Evolutionary conservation across 1,140 invertebrate species (phyloP).

Genomic region (Pseudobourletiella spinata): DNA sequence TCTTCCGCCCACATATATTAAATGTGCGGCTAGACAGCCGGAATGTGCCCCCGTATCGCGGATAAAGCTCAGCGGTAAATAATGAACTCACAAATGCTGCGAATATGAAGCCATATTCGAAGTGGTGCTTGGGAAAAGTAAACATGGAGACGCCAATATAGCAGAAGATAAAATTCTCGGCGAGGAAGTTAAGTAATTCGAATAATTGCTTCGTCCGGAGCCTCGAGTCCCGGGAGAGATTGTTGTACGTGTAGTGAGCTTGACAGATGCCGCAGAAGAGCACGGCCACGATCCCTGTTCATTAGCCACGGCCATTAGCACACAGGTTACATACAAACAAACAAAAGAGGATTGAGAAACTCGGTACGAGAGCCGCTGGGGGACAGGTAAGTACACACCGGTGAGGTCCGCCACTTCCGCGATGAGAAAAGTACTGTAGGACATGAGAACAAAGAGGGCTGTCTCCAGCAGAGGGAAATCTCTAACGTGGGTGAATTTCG

Average conservation of each 20-base stretch:
- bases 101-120: constrained; percentile 83
- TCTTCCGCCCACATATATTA: too few species aligned
- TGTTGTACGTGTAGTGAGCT: constrained; percentile 79
- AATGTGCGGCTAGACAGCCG: too few species aligned
- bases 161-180: constrained; percentile 98
- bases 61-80: too few species aligned
- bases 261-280: constrained; percentile 98
- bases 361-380: too few species aligned
- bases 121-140: constrained; percentile 90
- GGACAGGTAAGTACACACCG: constrained; percentile 55
- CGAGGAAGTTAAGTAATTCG: constrained; percentile 90
- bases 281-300: constrained; percentile 83
- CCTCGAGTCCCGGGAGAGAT: constrained; percentile 25
- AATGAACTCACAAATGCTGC: constrained; percentile 68
- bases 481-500: constrained; percentile 40
- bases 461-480: constrained; percentile 95
- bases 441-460: constrained; percentile 93
- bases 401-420: constrained; percentile 92
- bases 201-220: constrained; percentile 84
- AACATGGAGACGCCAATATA: constrained; percentile 99
- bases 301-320: too few species aligned
- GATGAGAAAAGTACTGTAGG: constrained; percentile 92
- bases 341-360: too few species aligned
- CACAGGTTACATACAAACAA: too few species aligned
- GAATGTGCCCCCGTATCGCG: too few species aligned